phyloP scores from a whole-genome alignment of 2,888 invertebrate species.

The Pyrrhia umbra region DNA sequence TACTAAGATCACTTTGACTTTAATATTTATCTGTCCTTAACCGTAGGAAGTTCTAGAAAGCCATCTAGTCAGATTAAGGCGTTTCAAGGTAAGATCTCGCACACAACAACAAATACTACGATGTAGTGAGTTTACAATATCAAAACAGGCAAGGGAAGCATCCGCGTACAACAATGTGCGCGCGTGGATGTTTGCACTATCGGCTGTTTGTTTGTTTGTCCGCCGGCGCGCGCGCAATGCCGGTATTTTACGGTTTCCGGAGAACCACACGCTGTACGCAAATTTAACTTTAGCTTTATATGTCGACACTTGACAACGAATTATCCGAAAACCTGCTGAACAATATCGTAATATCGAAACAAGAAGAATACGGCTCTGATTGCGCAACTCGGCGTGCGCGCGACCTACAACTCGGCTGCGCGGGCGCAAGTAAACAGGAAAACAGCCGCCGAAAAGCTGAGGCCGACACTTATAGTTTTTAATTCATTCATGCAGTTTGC shows the following conservation, averaged over 20 bases:
- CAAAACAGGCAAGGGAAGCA: conserved; percentile 72
- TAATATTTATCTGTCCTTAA: conserved; percentile 55
- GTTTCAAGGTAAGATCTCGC: conserved; percentile 51
- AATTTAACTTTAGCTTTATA: conserved; percentile 31
- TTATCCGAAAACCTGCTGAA: conserved; percentile 63
- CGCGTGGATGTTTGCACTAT: conserved; percentile 66
- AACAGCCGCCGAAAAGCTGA: conserved; percentile 59
- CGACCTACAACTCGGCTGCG: conserved; percentile 62
- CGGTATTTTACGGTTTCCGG: conserved; percentile 77
- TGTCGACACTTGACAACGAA: conserved; percentile 34
- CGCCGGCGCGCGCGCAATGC: conserved; percentile 72
- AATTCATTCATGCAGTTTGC: conserved; percentile 43
- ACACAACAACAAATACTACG: conserved; percentile 53
- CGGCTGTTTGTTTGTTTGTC: conserved; percentile 72
- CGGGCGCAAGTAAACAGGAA: conserved; percentile 71
- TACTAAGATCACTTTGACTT: not conserved
- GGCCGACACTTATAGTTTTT: conserved; percentile 57
- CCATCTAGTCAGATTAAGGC: conserved; percentile 20
- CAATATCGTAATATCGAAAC: conserved; percentile 57
- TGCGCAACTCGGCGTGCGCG: conserved; percentile 63
- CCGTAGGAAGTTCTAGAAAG: conserved; percentile 51
- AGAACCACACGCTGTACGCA: conserved; percentile 46
- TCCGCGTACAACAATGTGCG: conserved; percentile 66
- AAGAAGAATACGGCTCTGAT: conserved; percentile 58
- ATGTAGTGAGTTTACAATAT: conserved; percentile 53